phyloP scores from a whole-genome alignment of 2,113 vertebrate genomes.

The Silurus asotus region DNA sequence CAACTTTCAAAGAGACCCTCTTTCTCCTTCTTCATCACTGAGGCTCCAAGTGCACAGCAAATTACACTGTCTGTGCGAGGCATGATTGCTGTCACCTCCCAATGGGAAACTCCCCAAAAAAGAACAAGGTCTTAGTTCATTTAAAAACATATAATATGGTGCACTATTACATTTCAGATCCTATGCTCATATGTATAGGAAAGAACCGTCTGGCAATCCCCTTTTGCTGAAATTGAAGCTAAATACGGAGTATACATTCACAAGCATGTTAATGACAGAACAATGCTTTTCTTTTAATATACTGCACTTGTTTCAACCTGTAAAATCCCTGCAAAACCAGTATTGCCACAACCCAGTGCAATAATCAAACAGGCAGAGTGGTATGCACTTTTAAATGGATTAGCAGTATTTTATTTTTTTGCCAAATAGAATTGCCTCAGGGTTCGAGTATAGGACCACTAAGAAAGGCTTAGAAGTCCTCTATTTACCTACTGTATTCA shows the following conservation, averaged over 20 bases:
- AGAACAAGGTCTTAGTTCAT: constrained; percentile 31
- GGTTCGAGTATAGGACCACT: background rate
- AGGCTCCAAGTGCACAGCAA: constrained; percentile 35
- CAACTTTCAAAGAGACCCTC: constrained; percentile 39
- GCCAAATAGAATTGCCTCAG: background rate
- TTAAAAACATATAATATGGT: constrained; percentile 9
- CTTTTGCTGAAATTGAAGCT: background rate
- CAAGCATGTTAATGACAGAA: background rate
- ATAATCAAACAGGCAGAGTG: constrained; percentile 2
- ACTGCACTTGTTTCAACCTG: background rate
- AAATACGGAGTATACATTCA: background rate
- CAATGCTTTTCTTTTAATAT: background rate
- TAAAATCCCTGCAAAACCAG: constrained; percentile 1
- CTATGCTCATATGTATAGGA: constrained; percentile 16
- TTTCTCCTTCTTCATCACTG: constrained; percentile 23
- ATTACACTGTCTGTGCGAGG: constrained; percentile 41
- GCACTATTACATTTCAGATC: background rate
- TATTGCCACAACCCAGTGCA: background rate
- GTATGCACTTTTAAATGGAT: background rate
- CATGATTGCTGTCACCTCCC: constrained; percentile 31
- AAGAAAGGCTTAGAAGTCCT: background rate
- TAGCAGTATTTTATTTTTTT: background rate
- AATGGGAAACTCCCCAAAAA: constrained; percentile 27
- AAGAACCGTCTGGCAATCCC: constrained; percentile 16
- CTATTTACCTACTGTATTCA: background rate